Conservation (phyloP, 2,888 invertebrate genomes). For the Boloria euphrosyne region DNA sequence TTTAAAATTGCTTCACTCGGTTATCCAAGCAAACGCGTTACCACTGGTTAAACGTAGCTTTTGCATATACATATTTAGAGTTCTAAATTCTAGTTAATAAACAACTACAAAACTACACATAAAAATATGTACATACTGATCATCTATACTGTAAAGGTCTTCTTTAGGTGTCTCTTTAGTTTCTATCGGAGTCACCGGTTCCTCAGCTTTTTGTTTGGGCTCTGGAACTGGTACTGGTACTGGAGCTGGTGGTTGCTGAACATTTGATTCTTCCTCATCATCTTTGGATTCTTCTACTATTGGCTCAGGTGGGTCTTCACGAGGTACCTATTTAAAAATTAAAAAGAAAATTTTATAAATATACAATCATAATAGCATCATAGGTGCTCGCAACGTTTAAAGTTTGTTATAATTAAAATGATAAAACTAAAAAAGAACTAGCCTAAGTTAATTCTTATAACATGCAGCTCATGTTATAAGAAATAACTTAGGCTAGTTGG, state of each 20-base stretch:
- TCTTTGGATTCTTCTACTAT: constrained; percentile 56
- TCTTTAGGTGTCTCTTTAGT: constrained; percentile 25
- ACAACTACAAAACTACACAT: background rate
- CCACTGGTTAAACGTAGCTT: too few species aligned
- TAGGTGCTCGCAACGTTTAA: too few species aligned
- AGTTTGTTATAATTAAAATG: too few species aligned
- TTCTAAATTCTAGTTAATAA: too few species aligned
- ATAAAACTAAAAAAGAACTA: too few species aligned
- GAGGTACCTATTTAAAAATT: constrained; percentile 45
- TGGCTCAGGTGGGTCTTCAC: constrained; percentile 59
- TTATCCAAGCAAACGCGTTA: too few species aligned
- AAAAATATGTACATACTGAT: constrained; percentile 46
- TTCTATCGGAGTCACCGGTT: background rate
- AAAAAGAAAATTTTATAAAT: background rate
- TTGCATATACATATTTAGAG: too few species aligned
- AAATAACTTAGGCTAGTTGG: too few species aligned
- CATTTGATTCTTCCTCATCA: constrained; percentile 29
- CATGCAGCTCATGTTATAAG: too few species aligned
- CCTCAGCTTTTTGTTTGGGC: background rate
- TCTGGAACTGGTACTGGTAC: constrained; percentile 15
- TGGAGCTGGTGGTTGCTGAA: constrained; percentile 6
- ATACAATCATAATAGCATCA: background rate
- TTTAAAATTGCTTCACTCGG: too few species aligned
- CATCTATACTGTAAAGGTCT: constrained; percentile 50
- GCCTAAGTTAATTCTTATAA: too few species aligned